Base-by-base conservation (phyloP, 1,140 invertebrate genomes). In the Paralvinella palmiformis region DNA sequence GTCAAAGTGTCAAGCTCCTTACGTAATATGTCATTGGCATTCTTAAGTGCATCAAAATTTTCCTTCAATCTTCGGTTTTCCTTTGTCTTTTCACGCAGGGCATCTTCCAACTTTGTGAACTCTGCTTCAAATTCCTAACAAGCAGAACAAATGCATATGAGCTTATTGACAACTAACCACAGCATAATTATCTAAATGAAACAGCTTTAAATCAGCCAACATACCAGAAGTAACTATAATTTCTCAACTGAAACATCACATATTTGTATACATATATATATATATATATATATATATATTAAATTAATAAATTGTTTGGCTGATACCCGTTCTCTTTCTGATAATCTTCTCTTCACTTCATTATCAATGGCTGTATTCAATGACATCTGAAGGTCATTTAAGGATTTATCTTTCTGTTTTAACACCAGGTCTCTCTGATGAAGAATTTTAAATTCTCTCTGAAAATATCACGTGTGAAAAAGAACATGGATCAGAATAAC, bases 1-100 rank as follows among this genome's bases (percentile, higher is more conserved):
- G 74, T 66, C 6, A 74, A 66, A 10, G 59, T 63, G 32, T 75
- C 73, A 29, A 75, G 63, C 76, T 52, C 48, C 17, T 52, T 52
- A n/a, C 31, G 48, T 22, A 52, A 29, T 52, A 29, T 52, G 48
- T 52, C 48, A 20, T 52, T 52, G 48, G 48, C 48, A 27, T 22
- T 27, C 48, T 52, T 52, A 15, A 52, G 48, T 29, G 31, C 31
- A n/a, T 52, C 48, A 52, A 52, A 52, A 20, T 52, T 52, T 29
- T 52, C 48, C 20, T 29, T 52, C 48, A 27, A 29, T 52, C 48
- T 52, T 20, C 31, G 24, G 20, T 52, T 52, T 29, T 52, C 48
- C 1, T 29, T 22, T 2, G 17, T 52, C n/a, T 52, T 52, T 29
- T 52, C 48, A 22, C 31, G 24, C n/a, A 52, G 48, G 2, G 31